phyloP scores from a whole-genome alignment of 2,888 invertebrate species.

The Drosophila engyochracea region DNA sequence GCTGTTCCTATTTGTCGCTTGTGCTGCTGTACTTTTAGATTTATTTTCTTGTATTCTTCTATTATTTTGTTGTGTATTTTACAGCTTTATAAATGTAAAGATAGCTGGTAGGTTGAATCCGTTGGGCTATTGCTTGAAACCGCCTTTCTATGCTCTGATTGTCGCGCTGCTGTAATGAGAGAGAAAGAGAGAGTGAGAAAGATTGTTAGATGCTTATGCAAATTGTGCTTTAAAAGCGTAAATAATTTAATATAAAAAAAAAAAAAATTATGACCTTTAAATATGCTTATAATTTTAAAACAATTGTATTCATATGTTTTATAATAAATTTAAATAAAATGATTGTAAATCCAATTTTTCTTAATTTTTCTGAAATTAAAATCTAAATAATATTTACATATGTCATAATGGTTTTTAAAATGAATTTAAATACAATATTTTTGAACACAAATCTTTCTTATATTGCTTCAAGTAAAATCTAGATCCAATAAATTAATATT shows the following conservation, averaged over 20 bases:
- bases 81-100: constrained; percentile 16
- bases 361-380: not conserved
- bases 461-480: not conserved
- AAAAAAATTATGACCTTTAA: not conserved
- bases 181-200: not conserved
- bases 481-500: not conserved
- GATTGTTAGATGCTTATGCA: not conserved
- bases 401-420: not conserved
- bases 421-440: not conserved
- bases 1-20: constrained; percentile 25
- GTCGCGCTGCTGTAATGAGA: constrained; percentile 52
- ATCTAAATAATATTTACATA: not conserved
- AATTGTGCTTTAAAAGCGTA: not conserved
- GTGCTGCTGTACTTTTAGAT: constrained; percentile 35
- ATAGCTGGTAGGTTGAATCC: constrained; percentile 28
- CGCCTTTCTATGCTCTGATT: constrained; percentile 46
- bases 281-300: not conserved
- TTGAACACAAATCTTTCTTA: not conserved
- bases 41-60: not conserved
- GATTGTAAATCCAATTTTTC: not conserved
- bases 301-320: not conserved
- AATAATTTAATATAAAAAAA: not conserved
- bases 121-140: constrained; percentile 42
- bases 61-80: constrained; percentile 1
- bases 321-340: not conserved